Conservation (phyloP, 2,888 invertebrate genomes). For the Acheta domesticus region DNA sequence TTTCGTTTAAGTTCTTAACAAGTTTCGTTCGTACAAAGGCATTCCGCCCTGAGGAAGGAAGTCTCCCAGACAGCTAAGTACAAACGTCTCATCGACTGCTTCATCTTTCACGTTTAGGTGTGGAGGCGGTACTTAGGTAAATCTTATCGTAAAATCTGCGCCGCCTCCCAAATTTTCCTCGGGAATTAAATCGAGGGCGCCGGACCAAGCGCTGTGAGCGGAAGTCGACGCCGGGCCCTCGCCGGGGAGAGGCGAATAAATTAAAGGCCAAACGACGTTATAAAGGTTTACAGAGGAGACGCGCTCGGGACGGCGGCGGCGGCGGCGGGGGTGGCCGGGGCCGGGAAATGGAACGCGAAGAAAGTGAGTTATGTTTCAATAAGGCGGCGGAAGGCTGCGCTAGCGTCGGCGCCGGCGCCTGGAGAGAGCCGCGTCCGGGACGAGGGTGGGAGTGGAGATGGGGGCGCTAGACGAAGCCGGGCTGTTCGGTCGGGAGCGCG, state of each 20-base stretch:
- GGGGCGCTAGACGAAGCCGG: neutral
- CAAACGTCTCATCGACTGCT: too few relatives aligned
- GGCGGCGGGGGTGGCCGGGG: neutral
- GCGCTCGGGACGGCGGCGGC: neutral
- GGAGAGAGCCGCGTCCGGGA: neutral
- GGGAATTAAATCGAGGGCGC: too few relatives aligned
- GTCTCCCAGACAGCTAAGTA: too few relatives aligned
- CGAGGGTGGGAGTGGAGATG: neutral
- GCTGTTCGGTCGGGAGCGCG: neutral
- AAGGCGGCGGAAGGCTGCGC: neutral
- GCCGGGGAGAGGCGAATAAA: neutral
- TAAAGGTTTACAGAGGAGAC: slow-evolving; percentile 8
- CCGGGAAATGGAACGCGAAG: neutral
- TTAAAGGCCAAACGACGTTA: slow-evolving; percentile 7
- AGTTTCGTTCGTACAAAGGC: too few relatives aligned
- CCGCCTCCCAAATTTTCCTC: too few relatives aligned
- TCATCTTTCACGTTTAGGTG: too few relatives aligned
- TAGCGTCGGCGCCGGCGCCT: too few relatives aligned
- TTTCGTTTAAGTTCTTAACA: too few relatives aligned
- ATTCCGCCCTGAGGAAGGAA: too few relatives aligned
- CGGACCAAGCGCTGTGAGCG: neutral
- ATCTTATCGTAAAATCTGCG: too few relatives aligned
- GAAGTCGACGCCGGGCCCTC: neutral
- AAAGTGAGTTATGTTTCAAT: slow-evolving; percentile 18
- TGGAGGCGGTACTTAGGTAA: too few relatives aligned